Conservation (phyloP, 2,888 invertebrate genomes). For the Idaea dimidiata region DNA sequence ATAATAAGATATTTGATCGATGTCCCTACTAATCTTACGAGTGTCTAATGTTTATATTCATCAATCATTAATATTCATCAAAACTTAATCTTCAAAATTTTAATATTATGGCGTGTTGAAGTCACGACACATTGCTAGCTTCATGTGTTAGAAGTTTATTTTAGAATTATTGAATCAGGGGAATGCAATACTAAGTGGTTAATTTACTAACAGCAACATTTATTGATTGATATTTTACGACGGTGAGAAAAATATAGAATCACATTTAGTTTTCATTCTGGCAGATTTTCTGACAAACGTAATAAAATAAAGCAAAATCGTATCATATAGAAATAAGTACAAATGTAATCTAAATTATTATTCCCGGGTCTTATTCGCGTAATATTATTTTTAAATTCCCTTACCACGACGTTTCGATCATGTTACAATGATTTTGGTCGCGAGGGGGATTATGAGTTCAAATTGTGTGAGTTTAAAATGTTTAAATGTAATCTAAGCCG, state of each 20-base stretch:
- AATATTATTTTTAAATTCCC: too few species aligned
- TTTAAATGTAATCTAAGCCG: neutral
- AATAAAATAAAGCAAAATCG: neutral
- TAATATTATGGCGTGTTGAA: neutral
- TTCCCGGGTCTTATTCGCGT: too few species aligned
- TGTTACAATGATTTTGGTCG: too few species aligned
- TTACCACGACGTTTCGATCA: too few species aligned
- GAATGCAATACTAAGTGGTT: neutral
- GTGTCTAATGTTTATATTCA: conserved; percentile 7
- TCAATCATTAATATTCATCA: neutral
- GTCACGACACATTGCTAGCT: neutral
- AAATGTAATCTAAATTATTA: neutral
- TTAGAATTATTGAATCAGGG: neutral
- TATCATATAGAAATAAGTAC: neutral
- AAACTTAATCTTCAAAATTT: neutral
- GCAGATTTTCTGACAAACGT: neutral
- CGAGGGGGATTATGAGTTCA: too few species aligned
- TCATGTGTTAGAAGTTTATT: neutral
- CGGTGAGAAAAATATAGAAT: neutral
- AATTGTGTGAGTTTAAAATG: too few species aligned
- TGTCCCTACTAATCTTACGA: neutral
- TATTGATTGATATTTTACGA: neutral
- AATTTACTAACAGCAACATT: neutral
- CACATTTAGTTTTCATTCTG: neutral
- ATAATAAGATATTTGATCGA: neutral